These are phyloP conservation scores for Oophaga pumilio DNA, from an alignment of 2,113 vertebrate species.

Conservation along the genomic window DNA sequence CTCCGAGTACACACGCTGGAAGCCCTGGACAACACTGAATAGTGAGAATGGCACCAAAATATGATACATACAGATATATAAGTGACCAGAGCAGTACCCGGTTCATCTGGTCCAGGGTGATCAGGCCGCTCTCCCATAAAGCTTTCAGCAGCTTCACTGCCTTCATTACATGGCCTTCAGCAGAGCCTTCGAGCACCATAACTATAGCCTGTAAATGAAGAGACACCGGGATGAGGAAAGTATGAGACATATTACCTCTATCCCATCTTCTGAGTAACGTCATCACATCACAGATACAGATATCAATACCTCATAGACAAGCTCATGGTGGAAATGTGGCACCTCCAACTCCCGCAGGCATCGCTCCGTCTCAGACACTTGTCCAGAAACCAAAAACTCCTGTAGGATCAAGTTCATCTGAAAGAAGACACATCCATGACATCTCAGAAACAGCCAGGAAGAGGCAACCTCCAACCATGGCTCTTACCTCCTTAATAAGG, in stretches of 20 bases:
- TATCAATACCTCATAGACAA: slow-evolving; percentile 81
- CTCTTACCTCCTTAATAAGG: slow-evolving; percentile 81
- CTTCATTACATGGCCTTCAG: slow-evolving; percentile 74
- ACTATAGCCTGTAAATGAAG: slow-evolving; percentile 72
- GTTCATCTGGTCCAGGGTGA: slow-evolving; percentile 90
- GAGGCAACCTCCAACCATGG: accelerated
- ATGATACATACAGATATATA: too few relatives aligned
- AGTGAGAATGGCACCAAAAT: background rate
- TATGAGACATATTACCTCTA: background rate
- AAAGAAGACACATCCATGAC: background rate
- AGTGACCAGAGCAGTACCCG: slow-evolving; percentile 65
- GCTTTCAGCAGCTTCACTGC: slow-evolving; percentile 82
- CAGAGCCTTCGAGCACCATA: slow-evolving; percentile 83
- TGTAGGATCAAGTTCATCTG: slow-evolving; percentile 85
- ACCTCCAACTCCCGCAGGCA: slow-evolving; percentile 84
- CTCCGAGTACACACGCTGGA: slow-evolving; percentile 81
- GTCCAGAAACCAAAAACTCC: slow-evolving; percentile 82
- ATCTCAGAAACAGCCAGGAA: background rate
- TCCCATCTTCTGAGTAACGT: too few relatives aligned
- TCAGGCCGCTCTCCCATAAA: slow-evolving; percentile 82
- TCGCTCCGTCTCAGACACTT: slow-evolving; percentile 77
- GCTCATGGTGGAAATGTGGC: slow-evolving; percentile 88
- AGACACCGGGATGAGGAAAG: background rate
- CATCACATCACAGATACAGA: background rate
- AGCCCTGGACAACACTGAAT: slow-evolving; percentile 70